Percentiles rank a stretch among this genome's conserved stretches.
These are phyloP conservation scores for Leptura quadrifasciata DNA, from an alignment of 2,888 invertebrate genomes.

Conservation along the genomic window DNA sequence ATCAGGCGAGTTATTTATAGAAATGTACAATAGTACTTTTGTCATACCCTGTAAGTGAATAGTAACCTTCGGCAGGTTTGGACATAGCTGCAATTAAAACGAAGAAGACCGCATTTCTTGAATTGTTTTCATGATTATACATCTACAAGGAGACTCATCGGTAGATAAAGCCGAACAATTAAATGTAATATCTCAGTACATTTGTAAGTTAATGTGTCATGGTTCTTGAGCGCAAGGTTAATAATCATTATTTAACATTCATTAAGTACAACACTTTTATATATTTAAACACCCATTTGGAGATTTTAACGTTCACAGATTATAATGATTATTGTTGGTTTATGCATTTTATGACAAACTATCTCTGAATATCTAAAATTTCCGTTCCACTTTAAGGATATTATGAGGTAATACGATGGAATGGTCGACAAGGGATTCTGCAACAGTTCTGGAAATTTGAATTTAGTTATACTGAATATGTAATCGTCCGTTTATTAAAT, in stretches of 20 bases:
- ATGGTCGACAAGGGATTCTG: background rate
- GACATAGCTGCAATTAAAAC: background rate
- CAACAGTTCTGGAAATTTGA: background rate
- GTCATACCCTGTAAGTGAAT: background rate
- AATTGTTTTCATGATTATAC: conserved; percentile 9
- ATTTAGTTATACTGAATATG: background rate
- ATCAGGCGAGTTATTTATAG: too few species aligned
- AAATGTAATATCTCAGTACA: conserved; percentile 10
- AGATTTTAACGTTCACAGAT: conserved; percentile 31
- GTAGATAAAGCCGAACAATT: conserved; percentile 20
- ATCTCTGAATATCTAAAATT: conserved; percentile 10
- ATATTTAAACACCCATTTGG: conserved; percentile 19
- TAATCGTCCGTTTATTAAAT: too few species aligned
- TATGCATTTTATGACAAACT: background rate
- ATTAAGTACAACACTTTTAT: conserved; percentile 16
- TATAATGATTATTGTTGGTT: conserved; percentile 22
- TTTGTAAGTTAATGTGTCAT: conserved; percentile 33
- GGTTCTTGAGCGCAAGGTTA: conserved; percentile 24
- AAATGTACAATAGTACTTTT: too few species aligned
- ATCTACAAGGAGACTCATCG: background rate
- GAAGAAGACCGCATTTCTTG: conserved; percentile 20
- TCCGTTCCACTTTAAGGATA: conserved; percentile 6
- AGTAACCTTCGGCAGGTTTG: background rate
- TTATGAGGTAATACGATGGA: conserved; percentile 7
- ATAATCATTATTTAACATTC: conserved; percentile 25